Evolutionary conservation across 1,140 invertebrate genomes (phyloP), one percentile per base, ranked within the genome.

Genomic region (Diprion similis): DNA sequence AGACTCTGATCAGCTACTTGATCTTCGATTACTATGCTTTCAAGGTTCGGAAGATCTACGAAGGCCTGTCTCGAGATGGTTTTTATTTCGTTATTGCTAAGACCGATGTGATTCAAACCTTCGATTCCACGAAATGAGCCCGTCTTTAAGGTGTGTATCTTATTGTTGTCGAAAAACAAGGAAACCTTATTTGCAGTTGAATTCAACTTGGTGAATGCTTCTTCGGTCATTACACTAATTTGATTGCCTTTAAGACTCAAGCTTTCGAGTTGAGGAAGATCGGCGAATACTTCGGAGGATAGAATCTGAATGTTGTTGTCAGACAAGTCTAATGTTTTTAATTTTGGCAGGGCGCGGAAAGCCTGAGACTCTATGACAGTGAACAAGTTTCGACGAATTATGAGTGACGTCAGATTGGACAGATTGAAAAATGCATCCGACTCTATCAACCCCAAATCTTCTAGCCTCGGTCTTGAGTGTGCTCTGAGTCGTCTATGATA

Each of bases 341-440:
- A 59, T 9, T 59, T 59, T 59, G 51, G 51, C 11, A 59, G 51
- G 0, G 3, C n/a, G 51, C 9, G 51, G n/a, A 59, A 59, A 6
- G 51, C 51, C n/a, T 8, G 51, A 59, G 51, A 13, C n/a, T 59
- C 51, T 15, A 59, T 15, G 3, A 15, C 51, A 59, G 51, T 59
- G 51, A 59, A 59, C n/a, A 17, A 59, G 9, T 59, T 59, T 59
- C n/a, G 11, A 17, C 51, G 51, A 59, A 59, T 15, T 17, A 17
- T 59, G 51, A 59, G 7, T 17, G 51, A 59, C 3, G 51, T 59
- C 11, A 59, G 0, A 59, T 17, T 59, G 3, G 51, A 59, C 11
- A 59, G 51, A 59, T 59, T 59, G 9, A 59, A 59, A 17, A 59
- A 59, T 59, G 51, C 51, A 59, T 59, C 51, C n/a, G 51, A 59